phyloP scores from a whole-genome alignment of 2,888 invertebrate species.

The Bruchidius siliquastri region DNA sequence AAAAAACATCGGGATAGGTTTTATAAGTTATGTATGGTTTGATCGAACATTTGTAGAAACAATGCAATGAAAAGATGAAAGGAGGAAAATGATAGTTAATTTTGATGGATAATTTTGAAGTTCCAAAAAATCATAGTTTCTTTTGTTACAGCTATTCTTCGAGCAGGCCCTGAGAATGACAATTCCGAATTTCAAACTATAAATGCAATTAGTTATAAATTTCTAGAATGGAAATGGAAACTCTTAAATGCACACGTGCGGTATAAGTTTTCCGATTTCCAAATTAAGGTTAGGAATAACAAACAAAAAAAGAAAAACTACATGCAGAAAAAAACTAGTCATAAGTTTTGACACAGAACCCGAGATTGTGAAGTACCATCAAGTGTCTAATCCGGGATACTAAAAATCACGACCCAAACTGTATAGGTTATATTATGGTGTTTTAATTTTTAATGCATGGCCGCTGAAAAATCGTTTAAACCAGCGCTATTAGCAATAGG shows the following conservation, averaged over 20 bases:
- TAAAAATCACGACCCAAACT: no score
- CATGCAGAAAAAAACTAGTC: neutral
- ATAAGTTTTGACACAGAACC: no score
- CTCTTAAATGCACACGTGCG: neutral
- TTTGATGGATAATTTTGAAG: constrained; percentile 17
- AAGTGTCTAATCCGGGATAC: no score
- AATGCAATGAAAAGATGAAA: constrained; percentile 3
- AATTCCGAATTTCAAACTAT: neutral
- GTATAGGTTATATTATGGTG: no score
- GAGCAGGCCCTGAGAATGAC: neutral
- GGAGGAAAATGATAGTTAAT: constrained; percentile 16
- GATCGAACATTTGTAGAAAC: constrained; percentile 6
- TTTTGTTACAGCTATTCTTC: neutral
- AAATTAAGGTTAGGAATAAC: neutral
- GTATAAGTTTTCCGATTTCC: neutral
- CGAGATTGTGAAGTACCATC: no score
- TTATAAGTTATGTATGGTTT: neutral
- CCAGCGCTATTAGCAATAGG: no score
- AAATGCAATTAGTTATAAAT: neutral
- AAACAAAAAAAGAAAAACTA: neutral
- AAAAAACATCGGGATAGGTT: neutral
- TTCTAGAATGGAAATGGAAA: neutral
- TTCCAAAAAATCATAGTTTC: constrained; percentile 4
- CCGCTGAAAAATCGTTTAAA: no score
- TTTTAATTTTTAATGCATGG: no score